phyloP scores from a whole-genome alignment of 1,140 invertebrate genomes.

The Parapsyche elsis region DNA sequence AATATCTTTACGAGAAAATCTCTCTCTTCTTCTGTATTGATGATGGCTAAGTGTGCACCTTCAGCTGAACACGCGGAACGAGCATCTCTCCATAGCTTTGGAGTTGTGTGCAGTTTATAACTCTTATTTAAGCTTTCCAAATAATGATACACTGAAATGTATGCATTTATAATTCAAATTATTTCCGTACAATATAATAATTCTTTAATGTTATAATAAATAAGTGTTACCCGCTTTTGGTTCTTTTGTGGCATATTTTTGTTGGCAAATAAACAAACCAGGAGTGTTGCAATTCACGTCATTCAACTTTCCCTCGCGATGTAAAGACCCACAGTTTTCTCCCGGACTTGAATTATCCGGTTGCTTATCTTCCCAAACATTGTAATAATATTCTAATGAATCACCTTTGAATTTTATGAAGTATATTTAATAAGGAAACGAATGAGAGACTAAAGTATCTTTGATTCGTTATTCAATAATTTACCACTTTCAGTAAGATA shows the following conservation, averaged over 20 bases:
- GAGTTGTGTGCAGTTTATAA: slow-evolving; percentile 17
- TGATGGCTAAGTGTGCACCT: slow-evolving; percentile 46
- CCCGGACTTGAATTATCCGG: slow-evolving; percentile 55
- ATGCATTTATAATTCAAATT: background rate
- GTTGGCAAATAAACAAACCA: slow-evolving; percentile 22
- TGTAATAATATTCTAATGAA: background rate
- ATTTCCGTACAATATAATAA: background rate
- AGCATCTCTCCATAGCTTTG: slow-evolving; percentile 42
- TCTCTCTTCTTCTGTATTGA: slow-evolving; percentile 42
- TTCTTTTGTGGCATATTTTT: background rate
- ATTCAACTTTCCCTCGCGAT: slow-evolving; percentile 19
- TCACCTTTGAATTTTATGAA: background rate
- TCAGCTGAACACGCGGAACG: slow-evolving; percentile 34
- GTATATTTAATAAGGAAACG: too few relatives aligned
- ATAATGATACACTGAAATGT: slow-evolving; percentile 6
- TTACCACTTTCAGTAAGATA: slow-evolving; percentile 20
- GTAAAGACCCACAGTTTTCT: slow-evolving; percentile 42
- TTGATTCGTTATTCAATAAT: background rate
- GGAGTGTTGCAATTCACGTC: slow-evolving; percentile 12
- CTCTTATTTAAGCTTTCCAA: background rate
- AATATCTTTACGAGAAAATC: slow-evolving; percentile 25
- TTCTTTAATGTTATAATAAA: background rate
- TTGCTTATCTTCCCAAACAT: slow-evolving; percentile 58
- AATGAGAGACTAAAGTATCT: too few relatives aligned
- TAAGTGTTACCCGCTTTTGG: background rate